Evolutionary conservation across 2,888 invertebrate species (phyloP).

Genomic region (Halictus quadricinctus): DNA sequence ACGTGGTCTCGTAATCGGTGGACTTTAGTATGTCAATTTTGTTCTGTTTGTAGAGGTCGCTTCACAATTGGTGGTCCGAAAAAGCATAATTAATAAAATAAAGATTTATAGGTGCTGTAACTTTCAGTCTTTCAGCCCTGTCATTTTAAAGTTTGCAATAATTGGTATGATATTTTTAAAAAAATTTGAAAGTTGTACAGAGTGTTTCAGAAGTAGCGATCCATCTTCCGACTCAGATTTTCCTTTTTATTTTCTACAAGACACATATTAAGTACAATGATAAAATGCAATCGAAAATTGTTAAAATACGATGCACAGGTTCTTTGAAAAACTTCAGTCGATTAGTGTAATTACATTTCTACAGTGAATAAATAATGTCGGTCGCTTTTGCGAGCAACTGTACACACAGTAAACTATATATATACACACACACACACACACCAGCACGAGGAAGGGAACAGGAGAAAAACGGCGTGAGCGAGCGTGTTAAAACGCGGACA

Average conservation of each 20-base stretch:
- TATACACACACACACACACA: neutral
- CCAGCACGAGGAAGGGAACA: neutral
- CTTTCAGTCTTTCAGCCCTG: no score
- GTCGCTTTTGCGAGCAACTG: neutral
- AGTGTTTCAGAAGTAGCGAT: neutral
- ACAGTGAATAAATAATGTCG: neutral
- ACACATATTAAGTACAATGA: neutral
- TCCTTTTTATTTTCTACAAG: neutral
- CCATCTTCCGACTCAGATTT: neutral
- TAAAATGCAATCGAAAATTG: neutral
- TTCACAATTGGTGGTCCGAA: neutral
- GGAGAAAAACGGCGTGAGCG: neutral
- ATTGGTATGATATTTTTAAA: no score
- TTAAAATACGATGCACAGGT: neutral
- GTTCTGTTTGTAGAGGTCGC: neutral
- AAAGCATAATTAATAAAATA: neutral
- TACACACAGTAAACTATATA: neutral
- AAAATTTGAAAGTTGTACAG: neutral
- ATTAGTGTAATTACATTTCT: neutral
- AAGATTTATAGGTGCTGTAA: no score
- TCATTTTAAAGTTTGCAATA: neutral
- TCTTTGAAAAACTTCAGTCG: neutral
- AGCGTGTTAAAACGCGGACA: conserved; percentile 8
- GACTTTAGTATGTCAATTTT: neutral
- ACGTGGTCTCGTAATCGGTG: neutral